phyloP scores from a whole-genome alignment of 2,888 invertebrate species.

The Myopa tessellatipennis region DNA sequence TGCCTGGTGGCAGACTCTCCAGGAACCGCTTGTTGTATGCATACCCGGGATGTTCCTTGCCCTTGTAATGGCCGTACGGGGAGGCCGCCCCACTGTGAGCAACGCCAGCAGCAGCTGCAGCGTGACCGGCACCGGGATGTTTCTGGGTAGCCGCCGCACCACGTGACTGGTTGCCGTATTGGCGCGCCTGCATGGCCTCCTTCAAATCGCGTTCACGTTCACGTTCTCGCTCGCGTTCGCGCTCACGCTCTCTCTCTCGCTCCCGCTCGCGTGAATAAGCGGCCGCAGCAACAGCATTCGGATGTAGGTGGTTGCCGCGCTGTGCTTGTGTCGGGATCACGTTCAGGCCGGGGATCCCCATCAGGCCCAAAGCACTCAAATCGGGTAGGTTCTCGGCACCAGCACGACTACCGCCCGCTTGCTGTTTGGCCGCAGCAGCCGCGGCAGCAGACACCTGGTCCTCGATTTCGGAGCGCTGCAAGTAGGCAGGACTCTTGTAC shows the following conservation, averaged over 20 bases:
- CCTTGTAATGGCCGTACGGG: constrained; percentile 58
- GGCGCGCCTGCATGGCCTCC: constrained; percentile 60
- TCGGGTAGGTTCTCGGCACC: constrained; percentile 63
- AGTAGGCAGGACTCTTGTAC: constrained; percentile 65
- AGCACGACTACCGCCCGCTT: constrained; percentile 50
- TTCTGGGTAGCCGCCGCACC: constrained; percentile 49
- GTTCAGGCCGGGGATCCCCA: constrained; percentile 64
- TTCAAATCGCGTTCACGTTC: constrained; percentile 56
- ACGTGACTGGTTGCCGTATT: constrained; percentile 62
- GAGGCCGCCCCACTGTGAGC: constrained; percentile 52
- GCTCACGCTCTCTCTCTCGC: constrained; percentile 53
- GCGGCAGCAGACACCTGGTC: constrained; percentile 63
- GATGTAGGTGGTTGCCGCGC: constrained; percentile 53
- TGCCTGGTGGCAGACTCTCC: constrained; percentile 64
- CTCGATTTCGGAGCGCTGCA: constrained; percentile 65
- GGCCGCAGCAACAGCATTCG: constrained; percentile 54
- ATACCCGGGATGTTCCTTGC: constrained; percentile 60
- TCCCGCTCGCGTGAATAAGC: constrained; percentile 52
- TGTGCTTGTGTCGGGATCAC: constrained; percentile 58
- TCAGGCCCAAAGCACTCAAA: constrained; percentile 61
- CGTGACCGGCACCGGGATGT: constrained; percentile 14
- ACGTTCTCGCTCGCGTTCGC: constrained; percentile 51
- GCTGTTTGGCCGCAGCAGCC: constrained; percentile 57
- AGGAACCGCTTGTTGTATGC: constrained; percentile 64
- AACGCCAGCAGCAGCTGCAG: constrained; percentile 4